Base-by-base conservation (phyloP, 2,888 invertebrate species). In the Lithophane leautieri region DNA sequence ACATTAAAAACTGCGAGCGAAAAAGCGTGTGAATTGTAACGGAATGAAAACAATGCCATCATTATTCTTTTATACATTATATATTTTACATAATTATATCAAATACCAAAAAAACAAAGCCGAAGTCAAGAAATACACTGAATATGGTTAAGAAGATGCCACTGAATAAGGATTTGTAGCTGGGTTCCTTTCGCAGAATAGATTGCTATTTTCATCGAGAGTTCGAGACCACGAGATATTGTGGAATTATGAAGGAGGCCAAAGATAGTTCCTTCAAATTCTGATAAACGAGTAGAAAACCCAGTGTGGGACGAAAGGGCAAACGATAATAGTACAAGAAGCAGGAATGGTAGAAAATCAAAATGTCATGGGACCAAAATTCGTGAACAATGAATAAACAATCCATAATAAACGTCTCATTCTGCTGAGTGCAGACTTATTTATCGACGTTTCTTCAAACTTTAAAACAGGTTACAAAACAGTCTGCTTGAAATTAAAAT, bases 391-490 rank as follows among this genome's bases (percentile, higher is more conserved):
- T 42, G 2, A 56, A 50, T 54, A 42, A 54, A 76, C 28, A 44
- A 28, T 14, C 7, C 19, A 44, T 52, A n/a, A 54, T 22, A 52
- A 44, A 47, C 44, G 3, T 34, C 40, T 62, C 25, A 28, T 47
- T 62, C 28, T 50, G 19, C 60, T 22, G 34, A 34, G 8, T 79
- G 50, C 52, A 72, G 40, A 78, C 47, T 34, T 47, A 50, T 80
- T 42, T 65, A 47, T 72, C 12, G 8, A 34, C 11, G 42, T 56
- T 65, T 56, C 22, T 40, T 60, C 7, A 60, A 67, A 71, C 68
- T 12, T n/a, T 25, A 56, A 73, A 79, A 81, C 78, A 56, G 68
- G 74, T 81, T 71, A 50, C 19, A 60, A 56, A 63, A 50, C 50
- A 60, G 70, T 58, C 63, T 52, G 56, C 44, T 74, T 19, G n/a